Evolutionary conservation across 1,140 invertebrate species (phyloP).

Genomic region (Meloidogyne hapla): DNA sequence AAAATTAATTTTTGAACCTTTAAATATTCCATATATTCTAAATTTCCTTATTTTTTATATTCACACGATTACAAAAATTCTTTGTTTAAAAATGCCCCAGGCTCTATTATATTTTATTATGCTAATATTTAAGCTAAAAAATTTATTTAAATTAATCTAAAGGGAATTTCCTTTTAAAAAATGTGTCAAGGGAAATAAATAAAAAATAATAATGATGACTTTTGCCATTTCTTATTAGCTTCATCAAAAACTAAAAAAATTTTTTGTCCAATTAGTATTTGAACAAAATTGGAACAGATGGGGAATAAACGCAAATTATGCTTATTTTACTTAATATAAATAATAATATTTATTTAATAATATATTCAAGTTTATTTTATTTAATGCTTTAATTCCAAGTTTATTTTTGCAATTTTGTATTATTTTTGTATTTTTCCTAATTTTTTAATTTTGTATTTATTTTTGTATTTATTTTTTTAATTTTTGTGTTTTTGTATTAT

Average conservation of each 20-base stretch:
- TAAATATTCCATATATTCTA: too few species aligned
- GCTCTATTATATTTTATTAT: not conserved
- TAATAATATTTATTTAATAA: too few species aligned
- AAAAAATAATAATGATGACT: constrained; percentile 3
- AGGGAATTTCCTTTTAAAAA: not conserved
- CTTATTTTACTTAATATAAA: not conserved
- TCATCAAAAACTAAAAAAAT: constrained; percentile 4
- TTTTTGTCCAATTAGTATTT: not conserved
- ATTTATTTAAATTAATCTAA: not conserved
- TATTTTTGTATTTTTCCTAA: too few species aligned
- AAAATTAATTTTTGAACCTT: too few species aligned
- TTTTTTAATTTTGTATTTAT: too few species aligned
- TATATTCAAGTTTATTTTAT: too few species aligned
- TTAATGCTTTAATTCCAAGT: too few species aligned
- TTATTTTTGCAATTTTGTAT: too few species aligned
- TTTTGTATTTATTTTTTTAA: too few species aligned
- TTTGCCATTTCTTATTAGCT: constrained; percentile 1
- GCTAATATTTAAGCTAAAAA: not conserved
- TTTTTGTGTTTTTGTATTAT: too few species aligned
- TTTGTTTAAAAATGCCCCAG: not conserved
- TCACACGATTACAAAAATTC: too few species aligned
- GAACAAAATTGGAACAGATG: not conserved
- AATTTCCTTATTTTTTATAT: too few species aligned
- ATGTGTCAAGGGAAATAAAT: not conserved
- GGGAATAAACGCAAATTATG: not conserved